Evolutionary conservation across 2,113 vertebrate genomes (phyloP).

Genomic region (Pteropus alecto): DNA sequence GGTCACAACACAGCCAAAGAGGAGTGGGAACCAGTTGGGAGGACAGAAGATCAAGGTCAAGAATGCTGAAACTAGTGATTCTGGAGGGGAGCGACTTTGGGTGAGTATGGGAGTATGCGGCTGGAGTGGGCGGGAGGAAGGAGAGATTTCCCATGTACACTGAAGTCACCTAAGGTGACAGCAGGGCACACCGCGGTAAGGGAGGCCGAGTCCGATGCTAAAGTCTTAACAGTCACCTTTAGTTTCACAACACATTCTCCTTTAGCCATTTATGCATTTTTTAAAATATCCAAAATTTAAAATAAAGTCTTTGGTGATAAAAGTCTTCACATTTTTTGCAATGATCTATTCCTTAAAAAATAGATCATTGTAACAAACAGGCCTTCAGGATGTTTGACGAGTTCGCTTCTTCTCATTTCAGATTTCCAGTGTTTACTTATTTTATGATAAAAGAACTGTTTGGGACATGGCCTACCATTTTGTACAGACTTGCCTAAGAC

Average conservation of each 20-base stretch:
- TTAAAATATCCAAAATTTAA: not conserved
- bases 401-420: not conserved
- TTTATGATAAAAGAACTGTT: not conserved
- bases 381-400: not conserved
- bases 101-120: not conserved
- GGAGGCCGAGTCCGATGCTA: not conserved
- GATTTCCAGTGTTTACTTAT: not conserved
- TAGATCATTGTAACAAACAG: not conserved
- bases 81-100: not conserved
- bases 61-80: not conserved
- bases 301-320: not conserved
- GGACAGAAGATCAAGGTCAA: not conserved
- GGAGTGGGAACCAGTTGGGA: not conserved
- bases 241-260: not conserved
- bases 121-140: not conserved
- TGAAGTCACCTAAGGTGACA: not conserved
- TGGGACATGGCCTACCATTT: not conserved
- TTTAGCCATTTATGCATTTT: not conserved
- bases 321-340: not conserved
- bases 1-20: not conserved
- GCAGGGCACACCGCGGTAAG: accelerated
- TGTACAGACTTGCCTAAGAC: not conserved
- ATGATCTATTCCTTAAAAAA: not conserved
- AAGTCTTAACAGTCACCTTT: not conserved
- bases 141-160: not conserved